A percentile compares a stretch with the other conserved stretches of the same genome.
Conservation (phyloP, 1,140 invertebrate genomes). For the Vanessa atalanta region DNA sequence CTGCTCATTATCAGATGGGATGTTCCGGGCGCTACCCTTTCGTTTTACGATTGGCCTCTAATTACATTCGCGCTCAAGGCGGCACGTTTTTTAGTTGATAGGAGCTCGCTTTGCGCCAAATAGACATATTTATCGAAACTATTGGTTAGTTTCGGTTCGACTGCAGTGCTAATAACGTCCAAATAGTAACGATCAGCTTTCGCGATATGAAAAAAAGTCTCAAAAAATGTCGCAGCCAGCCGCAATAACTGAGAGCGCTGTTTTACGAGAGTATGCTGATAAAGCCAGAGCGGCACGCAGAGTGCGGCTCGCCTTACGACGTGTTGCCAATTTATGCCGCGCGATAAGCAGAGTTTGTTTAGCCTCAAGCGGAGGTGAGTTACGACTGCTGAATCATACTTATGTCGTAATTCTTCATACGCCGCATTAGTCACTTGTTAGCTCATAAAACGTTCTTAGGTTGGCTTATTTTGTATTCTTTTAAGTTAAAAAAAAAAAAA, state of each 20-base stretch:
- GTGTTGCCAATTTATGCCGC: conserved; percentile 78
- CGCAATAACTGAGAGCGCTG: conserved; percentile 69
- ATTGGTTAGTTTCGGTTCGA: conserved; percentile 65
- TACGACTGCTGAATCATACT: conserved; percentile 55
- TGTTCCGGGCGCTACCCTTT: conserved; percentile 71
- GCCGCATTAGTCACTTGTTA: conserved; percentile 7
- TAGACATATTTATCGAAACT: conserved; percentile 66
- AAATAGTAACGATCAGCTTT: conserved; percentile 41
- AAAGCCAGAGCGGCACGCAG: conserved; percentile 61
- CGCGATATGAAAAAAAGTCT: conserved; percentile 72
- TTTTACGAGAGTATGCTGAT: conserved; percentile 75
- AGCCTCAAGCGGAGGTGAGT: conserved; percentile 63
- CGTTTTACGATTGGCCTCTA: conserved; percentile 78
- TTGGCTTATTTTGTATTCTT: neutral
- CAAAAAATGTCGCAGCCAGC: conserved; percentile 58
- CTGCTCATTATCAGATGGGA: conserved; percentile 79
- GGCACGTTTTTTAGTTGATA: conserved; percentile 65
- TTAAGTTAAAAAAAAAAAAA: neutral
- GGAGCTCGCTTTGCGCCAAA: conserved; percentile 66
- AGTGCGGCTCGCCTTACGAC: conserved; percentile 74
- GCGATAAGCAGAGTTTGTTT: conserved; percentile 79
- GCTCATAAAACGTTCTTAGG: neutral
- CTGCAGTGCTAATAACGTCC: conserved; percentile 45
- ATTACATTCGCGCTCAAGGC: conserved; percentile 76
- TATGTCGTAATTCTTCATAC: conserved; percentile 45